Evolutionary conservation across 2,797 vertebrate genomes (phyloP).

Genomic region (Pseudopleuronectes americanus): DNA sequence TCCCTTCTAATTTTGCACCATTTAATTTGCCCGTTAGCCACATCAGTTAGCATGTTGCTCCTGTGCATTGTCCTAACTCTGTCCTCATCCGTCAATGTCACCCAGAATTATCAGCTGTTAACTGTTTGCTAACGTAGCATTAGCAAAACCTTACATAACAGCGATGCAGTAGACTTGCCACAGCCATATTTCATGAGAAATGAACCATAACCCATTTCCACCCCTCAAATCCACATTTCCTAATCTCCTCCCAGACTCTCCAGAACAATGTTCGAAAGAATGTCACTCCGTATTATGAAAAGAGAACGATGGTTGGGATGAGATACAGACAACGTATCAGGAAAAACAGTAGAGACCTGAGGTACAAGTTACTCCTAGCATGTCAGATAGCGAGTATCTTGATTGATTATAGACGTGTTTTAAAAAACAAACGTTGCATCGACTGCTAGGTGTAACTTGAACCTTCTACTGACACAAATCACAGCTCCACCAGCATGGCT

Average conservation of each 20-base stretch:
- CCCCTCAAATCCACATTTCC: slow-evolving; percentile 18
- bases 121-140: slow-evolving; percentile 40
- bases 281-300: slow-evolving; percentile 19
- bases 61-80: slow-evolving; percentile 60
- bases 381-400: slow-evolving; percentile 29
- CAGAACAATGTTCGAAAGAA: slow-evolving; percentile 32
- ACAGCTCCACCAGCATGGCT: slow-evolving; percentile 77
- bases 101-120: slow-evolving; percentile 6
- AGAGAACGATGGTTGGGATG: slow-evolving; percentile 30
- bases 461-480: slow-evolving; percentile 58
- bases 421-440: slow-evolving; percentile 51
- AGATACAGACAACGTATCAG: slow-evolving; percentile 33
- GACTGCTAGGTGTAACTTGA: slow-evolving; percentile 56
- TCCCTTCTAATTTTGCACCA: slow-evolving; percentile 77
- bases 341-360: slow-evolving; percentile 26
- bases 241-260: slow-evolving; percentile 37
- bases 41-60: slow-evolving; percentile 74
- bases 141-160: slow-evolving; percentile 30
- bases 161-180: slow-evolving; percentile 16
- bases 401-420: slow-evolving; percentile 48
- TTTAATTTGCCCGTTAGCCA: slow-evolving; percentile 58
- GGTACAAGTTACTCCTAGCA: slow-evolving; percentile 45
- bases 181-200: slow-evolving; percentile 21
- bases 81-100: slow-evolving; percentile 47
- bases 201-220: slow-evolving; percentile 38